Base-by-base conservation (phyloP, 2,113 vertebrate species). In the Rostratula benghalensis region DNA sequence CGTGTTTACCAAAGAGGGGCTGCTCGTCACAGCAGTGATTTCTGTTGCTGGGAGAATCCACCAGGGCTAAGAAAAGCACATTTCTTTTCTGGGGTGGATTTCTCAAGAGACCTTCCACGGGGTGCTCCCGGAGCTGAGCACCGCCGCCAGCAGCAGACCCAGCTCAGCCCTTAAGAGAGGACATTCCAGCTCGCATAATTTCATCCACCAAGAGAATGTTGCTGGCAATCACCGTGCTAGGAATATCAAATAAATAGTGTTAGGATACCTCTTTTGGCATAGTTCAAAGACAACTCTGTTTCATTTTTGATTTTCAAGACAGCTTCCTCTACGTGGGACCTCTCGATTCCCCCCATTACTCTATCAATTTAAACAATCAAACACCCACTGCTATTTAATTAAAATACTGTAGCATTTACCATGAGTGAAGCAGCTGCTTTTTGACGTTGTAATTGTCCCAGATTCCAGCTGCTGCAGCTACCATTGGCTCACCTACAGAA, bases 361-460 rank as follows among this genome's bases (percentile, higher is more conserved):
- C 12, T 5, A 41, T 7, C 46, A 10, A 6, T 20, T 21, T 21
- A 4, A 64, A 30, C 3, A 1, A 54, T 6, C 17, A 7, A 41
- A 60, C 22, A 16, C 3, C 8, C 35, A 9, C 0, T 13, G 4
- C 33, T 27, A 22, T 7, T 3, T 39, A 1, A 54, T 3, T 39
- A 1, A 54, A 51, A 69, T 1, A 15, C 15, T 1, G 4, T 10
- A 35, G 53, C 39, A 68, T 95, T 98, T 95, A 99, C 99, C 99
- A 99, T 43, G 99, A 99, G 95, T 99, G 99, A 73, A 99, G 99
- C 27, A 99, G 98, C 95, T 99, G 99, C 87, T 99, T 99, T 97
- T 99, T 99, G 87, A 99, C 99, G 50, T 98, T 99, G 60, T 99
- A 99, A 92, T 99, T 99, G 91, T 99, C 99, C 99, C 99, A 99